Evolutionary conservation across 2,888 invertebrate species (phyloP).

Genomic region (Pyrgus malvae): DNA sequence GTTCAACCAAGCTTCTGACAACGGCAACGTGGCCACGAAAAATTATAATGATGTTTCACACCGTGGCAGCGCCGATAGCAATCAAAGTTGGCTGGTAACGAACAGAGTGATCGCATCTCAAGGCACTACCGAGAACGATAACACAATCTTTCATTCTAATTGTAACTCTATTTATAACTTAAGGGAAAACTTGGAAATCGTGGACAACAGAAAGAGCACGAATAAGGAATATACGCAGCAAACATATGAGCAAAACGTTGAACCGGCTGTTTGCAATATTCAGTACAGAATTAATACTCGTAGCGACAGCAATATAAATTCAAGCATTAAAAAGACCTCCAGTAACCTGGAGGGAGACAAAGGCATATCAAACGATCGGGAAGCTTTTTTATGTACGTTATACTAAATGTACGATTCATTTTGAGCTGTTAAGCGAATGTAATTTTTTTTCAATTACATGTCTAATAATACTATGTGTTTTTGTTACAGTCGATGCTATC

Average conservation of each 20-base stretch:
- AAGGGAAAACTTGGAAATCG: conserved; percentile 42
- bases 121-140: conserved; percentile 41
- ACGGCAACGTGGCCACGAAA: conserved; percentile 57
- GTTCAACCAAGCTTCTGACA: conserved; percentile 58
- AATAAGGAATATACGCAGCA: conserved; percentile 37
- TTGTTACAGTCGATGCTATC: conserved; percentile 35
- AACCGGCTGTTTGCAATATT: conserved; percentile 58
- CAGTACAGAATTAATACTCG: conserved; percentile 62
- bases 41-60: conserved; percentile 34
- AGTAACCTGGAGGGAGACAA: conserved; percentile 22
- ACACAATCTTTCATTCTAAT: conserved; percentile 46
- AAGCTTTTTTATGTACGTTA: conserved; percentile 10
- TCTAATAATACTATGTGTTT: background rate
- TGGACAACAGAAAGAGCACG: conserved; percentile 42
- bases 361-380: background rate
- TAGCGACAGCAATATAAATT: conserved; percentile 11
- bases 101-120: conserved; percentile 42
- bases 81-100: conserved; percentile 45
- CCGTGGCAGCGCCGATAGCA: conserved; percentile 45
- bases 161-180: conserved; percentile 45
- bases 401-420: background rate
- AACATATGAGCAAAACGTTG: conserved; percentile 41
- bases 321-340: background rate
- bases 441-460: background rate
- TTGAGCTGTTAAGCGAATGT: background rate